These are phyloP conservation scores for Pterostichus madidus DNA, from an alignment of 2,888 invertebrate genomes.

Conservation along the genomic window DNA sequence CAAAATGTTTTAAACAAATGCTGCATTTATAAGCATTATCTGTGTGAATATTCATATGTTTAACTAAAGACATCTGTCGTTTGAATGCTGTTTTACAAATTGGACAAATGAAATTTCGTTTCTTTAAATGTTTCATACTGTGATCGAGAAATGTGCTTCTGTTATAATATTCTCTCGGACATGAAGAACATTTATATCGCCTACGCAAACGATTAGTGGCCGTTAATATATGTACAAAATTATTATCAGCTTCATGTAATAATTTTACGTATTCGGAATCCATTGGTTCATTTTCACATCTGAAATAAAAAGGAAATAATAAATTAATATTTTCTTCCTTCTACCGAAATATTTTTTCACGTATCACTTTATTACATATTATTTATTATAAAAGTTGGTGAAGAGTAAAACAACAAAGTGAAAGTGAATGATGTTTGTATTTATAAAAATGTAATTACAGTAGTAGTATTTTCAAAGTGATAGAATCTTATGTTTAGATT, in stretches of 20 bases:
- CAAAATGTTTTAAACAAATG: constrained; percentile 37
- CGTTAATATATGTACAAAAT: constrained; percentile 40
- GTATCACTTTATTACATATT: background rate
- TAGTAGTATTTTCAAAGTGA: constrained; percentile 41
- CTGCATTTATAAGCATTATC: constrained; percentile 38
- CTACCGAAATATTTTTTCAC: background rate
- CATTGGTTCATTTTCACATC: constrained; percentile 51
- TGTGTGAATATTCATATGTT: constrained; percentile 48
- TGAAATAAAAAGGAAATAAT: constrained; percentile 48
- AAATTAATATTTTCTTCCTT: constrained; percentile 18
- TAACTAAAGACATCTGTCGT: background rate
- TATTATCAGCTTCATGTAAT: constrained; percentile 49
- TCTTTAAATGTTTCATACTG: constrained; percentile 42
- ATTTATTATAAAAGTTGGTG: background rate
- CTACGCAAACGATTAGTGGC: constrained; percentile 37
- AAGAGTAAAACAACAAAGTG: background rate
- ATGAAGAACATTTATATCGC: constrained; percentile 47
- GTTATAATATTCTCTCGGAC: constrained; percentile 20
- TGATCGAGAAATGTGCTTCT: constrained; percentile 30
- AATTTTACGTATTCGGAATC: constrained; percentile 53
- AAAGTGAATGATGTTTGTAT: background rate
- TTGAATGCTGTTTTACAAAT: constrained; percentile 47
- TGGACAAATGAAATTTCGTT: constrained; percentile 29
- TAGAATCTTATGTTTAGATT: constrained; percentile 70
- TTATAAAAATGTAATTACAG: constrained; percentile 3